A percentile compares a stretch with the other conserved stretches of the same genome.
Evolutionary conservation across 2,797 vertebrate genomes (phyloP).

Genomic region (Poecilia gillii): DNA sequence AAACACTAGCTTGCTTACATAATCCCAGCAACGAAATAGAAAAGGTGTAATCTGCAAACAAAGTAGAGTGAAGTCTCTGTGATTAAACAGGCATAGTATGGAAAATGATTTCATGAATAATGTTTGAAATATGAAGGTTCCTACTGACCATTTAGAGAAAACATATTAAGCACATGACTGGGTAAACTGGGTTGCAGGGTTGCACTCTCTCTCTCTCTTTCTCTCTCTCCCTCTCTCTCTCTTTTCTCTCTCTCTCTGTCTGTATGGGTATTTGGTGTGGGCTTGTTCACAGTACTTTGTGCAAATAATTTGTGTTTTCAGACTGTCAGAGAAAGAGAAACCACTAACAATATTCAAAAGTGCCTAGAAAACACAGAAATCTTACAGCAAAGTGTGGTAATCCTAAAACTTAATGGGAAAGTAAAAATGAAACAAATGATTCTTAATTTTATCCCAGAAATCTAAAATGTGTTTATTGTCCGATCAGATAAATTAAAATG

Average conservation of each 20-base stretch:
- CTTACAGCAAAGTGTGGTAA: neutral
- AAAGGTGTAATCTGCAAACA: neutral
- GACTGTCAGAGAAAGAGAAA: constrained; percentile 34
- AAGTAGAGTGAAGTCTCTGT: neutral
- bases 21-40: neutral
- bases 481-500: neutral
- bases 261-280: constrained; percentile 17
- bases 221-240: neutral
- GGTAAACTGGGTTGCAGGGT: constrained; percentile 3
- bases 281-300: constrained; percentile 31
- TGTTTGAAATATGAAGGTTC: neutral
- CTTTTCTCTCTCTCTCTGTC: neutral
- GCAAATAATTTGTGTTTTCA: constrained; percentile 45
- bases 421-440: neutral
- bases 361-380: neutral
- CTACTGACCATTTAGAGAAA: neutral
- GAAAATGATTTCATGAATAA: neutral
- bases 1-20: neutral
- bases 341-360: constrained; percentile 9
- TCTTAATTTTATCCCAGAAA: neutral
- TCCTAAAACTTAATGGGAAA: neutral
- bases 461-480: neutral
- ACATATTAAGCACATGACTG: neutral
- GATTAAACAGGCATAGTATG: neutral
- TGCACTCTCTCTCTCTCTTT: neutral